These are phyloP conservation scores for Reticulitermes speratus DNA, from an alignment of 1,140 invertebrate genomes.

Conservation along the genomic window DNA sequence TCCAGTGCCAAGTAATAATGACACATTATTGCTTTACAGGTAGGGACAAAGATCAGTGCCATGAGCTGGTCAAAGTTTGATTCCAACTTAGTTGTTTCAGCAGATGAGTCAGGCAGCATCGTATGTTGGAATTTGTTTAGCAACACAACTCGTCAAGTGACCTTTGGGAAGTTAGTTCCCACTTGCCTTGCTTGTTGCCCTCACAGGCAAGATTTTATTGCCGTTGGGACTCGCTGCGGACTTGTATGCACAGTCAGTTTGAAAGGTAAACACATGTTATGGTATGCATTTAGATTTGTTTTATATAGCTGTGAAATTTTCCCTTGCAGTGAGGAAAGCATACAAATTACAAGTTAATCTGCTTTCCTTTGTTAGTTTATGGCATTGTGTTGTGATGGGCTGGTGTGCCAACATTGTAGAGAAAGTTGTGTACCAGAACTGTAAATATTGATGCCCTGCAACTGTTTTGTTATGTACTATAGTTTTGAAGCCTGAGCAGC, in stretches of 20 bases:
- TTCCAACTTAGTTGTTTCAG: constrained; percentile 54
- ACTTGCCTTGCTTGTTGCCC: constrained; percentile 60
- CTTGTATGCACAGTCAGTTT: constrained; percentile 60
- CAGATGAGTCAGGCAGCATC: constrained; percentile 58
- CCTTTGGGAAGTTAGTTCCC: constrained; percentile 54
- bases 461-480: no score
- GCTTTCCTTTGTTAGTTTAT: no score
- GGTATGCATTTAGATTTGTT: no score
- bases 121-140: constrained; percentile 63
- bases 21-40: constrained; percentile 1
- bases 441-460: no score
- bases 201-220: constrained; percentile 58
- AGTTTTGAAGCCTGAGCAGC: neutral
- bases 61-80: constrained; percentile 58
- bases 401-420: no score
- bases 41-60: constrained; percentile 36
- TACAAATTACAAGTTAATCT: no score
- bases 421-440: no score
- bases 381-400: no score
- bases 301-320: no score
- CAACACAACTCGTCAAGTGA: constrained; percentile 50
- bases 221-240: constrained; percentile 66
- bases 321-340: no score
- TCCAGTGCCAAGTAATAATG: no score
- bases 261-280: constrained; percentile 47